A percentile compares a stretch with the other conserved stretches of the same genome.
Conservation (phyloP, 2,113 vertebrate species). For the Malurus elegans region DNA sequence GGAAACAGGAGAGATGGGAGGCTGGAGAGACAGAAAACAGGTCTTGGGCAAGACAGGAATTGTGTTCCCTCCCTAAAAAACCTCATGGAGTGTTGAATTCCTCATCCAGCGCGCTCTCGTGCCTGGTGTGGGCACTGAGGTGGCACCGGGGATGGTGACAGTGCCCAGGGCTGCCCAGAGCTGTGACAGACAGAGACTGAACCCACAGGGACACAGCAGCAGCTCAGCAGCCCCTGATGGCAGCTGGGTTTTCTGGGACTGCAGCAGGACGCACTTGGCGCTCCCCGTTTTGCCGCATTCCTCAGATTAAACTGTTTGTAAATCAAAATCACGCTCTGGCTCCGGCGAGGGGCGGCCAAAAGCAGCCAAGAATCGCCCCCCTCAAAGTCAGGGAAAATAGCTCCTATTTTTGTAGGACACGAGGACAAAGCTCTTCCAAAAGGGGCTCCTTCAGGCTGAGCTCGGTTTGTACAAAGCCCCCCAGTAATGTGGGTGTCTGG, state of each 20-base stretch:
- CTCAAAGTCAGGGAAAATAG: neutral
- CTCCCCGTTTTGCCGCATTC: neutral
- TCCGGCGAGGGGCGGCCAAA: neutral
- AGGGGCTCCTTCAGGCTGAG: neutral
- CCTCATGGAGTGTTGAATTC: fast-evolving
- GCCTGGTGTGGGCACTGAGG: fast-evolving
- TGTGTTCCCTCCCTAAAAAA: neutral
- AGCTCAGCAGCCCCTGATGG: neutral
- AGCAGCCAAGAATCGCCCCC: neutral
- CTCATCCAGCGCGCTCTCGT: neutral
- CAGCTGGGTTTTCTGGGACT: neutral
- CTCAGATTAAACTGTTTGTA: slow-evolving; percentile 43
- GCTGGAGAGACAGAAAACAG: neutral
- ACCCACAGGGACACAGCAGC: neutral
- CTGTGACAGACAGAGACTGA: neutral
- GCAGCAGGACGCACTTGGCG: neutral
- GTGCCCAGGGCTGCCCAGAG: neutral
- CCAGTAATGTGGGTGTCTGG: fast-evolving
- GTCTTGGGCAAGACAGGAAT: neutral
- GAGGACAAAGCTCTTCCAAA: neutral
- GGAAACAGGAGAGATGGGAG: neutral
- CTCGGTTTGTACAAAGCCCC: neutral
- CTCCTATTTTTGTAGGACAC: neutral
- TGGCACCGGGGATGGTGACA: fast-evolving
- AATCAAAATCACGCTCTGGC: slow-evolving; percentile 9